Conservation (phyloP, 2,797 vertebrate genomes). For the Schizopygopsis pylzovi region DNA sequence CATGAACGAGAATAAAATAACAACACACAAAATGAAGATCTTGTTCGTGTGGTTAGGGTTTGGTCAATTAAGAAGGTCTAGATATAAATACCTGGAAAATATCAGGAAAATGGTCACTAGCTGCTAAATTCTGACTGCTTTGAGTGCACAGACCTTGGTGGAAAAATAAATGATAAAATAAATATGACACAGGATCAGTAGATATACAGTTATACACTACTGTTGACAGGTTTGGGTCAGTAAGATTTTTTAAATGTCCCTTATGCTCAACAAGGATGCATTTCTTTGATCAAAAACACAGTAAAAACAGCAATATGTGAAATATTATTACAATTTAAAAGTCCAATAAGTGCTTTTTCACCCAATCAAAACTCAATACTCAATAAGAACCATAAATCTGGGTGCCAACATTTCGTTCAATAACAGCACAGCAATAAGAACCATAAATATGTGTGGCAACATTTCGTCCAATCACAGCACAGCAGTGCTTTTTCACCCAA, state of each 20-base stretch:
- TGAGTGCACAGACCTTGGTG: too few relatives aligned
- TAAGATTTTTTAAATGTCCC: too few relatives aligned
- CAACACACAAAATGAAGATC: constrained; percentile 12
- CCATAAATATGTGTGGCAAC: background rate
- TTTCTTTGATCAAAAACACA: background rate
- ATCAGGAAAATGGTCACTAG: background rate
- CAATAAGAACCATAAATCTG: too few relatives aligned
- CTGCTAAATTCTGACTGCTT: background rate
- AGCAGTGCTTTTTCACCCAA: too few relatives aligned
- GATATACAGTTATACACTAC: background rate
- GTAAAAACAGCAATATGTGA: background rate
- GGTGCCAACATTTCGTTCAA: too few relatives aligned
- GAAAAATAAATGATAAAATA: background rate
- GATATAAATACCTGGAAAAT: background rate
- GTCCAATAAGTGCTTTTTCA: too few relatives aligned
- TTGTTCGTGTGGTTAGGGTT: background rate
- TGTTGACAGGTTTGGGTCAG: background rate
- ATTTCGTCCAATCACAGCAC: too few relatives aligned
- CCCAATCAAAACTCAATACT: too few relatives aligned
- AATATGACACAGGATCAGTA: background rate
- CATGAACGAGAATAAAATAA: background rate
- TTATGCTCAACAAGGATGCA: background rate
- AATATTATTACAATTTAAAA: background rate
- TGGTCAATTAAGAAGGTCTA: background rate
- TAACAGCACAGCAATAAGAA: too few relatives aligned